Conservation (phyloP, 2,888 invertebrate genomes). For the Agrenia bidenticulata region DNA sequence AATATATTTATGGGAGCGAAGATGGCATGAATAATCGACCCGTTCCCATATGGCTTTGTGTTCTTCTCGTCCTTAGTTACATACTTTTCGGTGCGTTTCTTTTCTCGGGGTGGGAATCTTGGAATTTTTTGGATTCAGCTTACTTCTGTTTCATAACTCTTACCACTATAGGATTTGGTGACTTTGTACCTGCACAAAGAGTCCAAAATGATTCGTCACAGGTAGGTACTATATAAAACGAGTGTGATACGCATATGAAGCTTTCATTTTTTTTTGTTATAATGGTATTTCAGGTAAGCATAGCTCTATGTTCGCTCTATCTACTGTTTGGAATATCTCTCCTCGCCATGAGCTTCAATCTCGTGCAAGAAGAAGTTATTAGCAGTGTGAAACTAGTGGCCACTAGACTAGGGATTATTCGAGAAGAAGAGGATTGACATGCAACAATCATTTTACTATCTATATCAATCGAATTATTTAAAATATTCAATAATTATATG, state of each 20-base stretch:
- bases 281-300: constrained; percentile 59
- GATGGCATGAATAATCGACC: constrained; percentile 40
- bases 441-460: not conserved
- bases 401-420: constrained; percentile 81
- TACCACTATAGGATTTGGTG: constrained; percentile 71
- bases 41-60: constrained; percentile 49
- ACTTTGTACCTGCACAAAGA: constrained; percentile 33
- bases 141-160: constrained; percentile 93
- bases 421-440: constrained; percentile 63
- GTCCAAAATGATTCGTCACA: constrained; percentile 30
- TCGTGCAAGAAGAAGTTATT: constrained; percentile 91
- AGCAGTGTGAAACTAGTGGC: constrained; percentile 84
- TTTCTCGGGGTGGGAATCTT: constrained; percentile 63
- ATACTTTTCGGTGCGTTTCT: constrained; percentile 35
- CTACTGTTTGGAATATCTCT: constrained; percentile 90
- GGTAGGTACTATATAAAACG: constrained; percentile 13
- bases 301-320: constrained; percentile 88
- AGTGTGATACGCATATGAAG: not conserved
- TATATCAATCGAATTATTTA: not conserved
- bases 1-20: constrained; percentile 39
- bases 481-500: too few relatives aligned
- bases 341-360: constrained; percentile 93
- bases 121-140: constrained; percentile 83
- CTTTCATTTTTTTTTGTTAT: constrained; percentile 52
- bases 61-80: constrained; percentile 37